phyloP scores from a whole-genome alignment of 2,888 invertebrate species.

The Pyrocoelia pectoralis region DNA sequence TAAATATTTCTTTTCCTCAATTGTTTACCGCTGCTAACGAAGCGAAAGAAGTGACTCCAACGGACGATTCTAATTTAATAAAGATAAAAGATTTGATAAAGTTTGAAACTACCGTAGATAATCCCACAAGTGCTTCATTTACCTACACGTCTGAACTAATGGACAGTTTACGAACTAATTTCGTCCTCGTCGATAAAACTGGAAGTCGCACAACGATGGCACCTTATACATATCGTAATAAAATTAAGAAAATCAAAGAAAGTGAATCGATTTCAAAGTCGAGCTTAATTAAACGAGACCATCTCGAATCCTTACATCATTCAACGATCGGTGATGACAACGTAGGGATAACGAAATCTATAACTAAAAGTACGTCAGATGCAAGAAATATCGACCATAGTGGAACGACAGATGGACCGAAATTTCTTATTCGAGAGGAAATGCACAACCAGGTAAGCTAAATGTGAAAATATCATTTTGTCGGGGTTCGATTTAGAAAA shows the following conservation, averaged over 20 bases:
- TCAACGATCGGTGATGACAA: not conserved
- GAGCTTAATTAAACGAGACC: not conserved
- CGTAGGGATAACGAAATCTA: not conserved
- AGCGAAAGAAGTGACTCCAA: not conserved
- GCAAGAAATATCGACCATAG: too few relatives aligned
- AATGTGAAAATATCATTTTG: too few relatives aligned
- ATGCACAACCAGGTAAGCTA: too few relatives aligned
- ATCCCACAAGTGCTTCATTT: not conserved
- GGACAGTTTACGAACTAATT: not conserved
- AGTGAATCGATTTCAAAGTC: not conserved
- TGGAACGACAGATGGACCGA: too few relatives aligned
- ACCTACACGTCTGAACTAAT: not conserved
- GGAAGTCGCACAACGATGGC: not conserved
- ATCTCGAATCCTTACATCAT: not conserved
- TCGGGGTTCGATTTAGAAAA: too few relatives aligned
- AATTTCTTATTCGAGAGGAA: too few relatives aligned
- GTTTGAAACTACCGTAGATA: not conserved
- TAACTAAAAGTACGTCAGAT: too few relatives aligned
- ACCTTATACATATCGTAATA: not conserved
- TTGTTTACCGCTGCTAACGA: too few relatives aligned
- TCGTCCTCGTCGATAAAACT: not conserved
- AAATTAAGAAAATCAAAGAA: not conserved
- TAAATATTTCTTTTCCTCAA: not conserved
- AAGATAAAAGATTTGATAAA: not conserved
- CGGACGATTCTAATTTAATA: not conserved